Evolutionary conservation across 2,888 invertebrate genomes (phyloP), one percentile per base, ranked within the genome.

Genomic region (Plebejus melissa): DNA sequence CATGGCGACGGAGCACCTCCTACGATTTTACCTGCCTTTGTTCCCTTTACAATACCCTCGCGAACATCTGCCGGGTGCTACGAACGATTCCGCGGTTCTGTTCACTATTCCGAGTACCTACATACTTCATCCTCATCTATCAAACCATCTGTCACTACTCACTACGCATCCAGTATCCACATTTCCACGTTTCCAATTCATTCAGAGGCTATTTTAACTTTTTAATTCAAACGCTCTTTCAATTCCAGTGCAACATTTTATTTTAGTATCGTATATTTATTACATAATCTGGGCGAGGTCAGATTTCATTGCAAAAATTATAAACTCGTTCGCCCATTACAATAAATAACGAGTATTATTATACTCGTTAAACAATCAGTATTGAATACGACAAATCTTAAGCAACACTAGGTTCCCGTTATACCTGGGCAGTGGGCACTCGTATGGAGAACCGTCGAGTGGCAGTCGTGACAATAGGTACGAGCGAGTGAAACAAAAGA

Each of bases 1-100:
- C 91, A 93, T 93, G 93, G 92, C 88, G 85, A 46, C 81, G 84
- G 82, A 65, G 32, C 65, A 65, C 83, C 85, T 84, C 86, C 87
- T 88, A 85, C 84, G 79, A 76, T 77, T 87, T 87, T 93, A 93
- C 93, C 93, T 93, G 92, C 91, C 83, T 93, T 93, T 93, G 92
- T 93, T 88, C 84, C 80, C 81, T 81, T 83, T 83, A 93, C 93
- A 91, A 93, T 90, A 87, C 84, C 50, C 82, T 82, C 80, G 83
- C 85, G 86, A 88, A 88, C 91, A 92, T 93, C 92, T 92, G 93
- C 90, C 88, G 87, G 41, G 41, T 72, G 58, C 86, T 86, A 87
- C 88, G 88, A 85, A 86, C 88, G 84, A 89, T 83, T 80, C 80
- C 78, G 76, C 82, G 78, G 83, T 84, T 80, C 83, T 85, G 82